Conservation (phyloP, 1,140 invertebrate genomes). For the Drosophila pseudoobscura region DNA sequence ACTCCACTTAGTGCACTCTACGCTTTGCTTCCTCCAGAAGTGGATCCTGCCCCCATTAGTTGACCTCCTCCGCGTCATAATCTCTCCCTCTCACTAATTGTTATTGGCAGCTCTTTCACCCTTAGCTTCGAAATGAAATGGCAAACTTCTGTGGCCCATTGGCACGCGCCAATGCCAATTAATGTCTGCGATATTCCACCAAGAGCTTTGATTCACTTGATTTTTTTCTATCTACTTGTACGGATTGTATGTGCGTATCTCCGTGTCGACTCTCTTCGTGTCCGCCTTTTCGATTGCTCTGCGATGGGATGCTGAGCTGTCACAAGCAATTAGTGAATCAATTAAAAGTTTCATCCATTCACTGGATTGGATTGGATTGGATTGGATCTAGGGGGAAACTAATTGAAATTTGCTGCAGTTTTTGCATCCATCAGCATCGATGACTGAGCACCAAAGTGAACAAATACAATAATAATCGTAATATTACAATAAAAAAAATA, state of each 20-base stretch:
- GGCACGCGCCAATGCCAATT: conserved; percentile 23
- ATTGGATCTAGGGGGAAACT: neutral
- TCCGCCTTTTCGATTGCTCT: too few species aligned
- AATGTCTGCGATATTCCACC: conserved; percentile 15
- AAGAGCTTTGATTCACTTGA: conserved; percentile 32
- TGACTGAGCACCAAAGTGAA: conserved; percentile 48
- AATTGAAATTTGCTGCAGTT: conserved; percentile 38
- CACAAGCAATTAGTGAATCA: conserved; percentile 45
- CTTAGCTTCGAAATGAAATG: neutral
- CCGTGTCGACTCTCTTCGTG: too few species aligned
- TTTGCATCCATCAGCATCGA: conserved; percentile 11
- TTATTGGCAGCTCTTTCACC: conserved; percentile 8
- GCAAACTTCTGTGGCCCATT: conserved; percentile 12
- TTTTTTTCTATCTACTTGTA: too few species aligned
- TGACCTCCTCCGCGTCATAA: neutral
- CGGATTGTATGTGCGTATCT: too few species aligned
- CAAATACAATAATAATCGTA: conserved; percentile 48
- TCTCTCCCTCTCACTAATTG: conserved; percentile 10
- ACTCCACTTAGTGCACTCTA: too few species aligned
- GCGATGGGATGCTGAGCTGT: conserved; percentile 4
- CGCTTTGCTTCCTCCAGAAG: too few species aligned
- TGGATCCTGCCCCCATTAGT: too few species aligned
- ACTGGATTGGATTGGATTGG: neutral
- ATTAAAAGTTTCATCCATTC: conserved; percentile 41
- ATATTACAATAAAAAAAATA: conserved; percentile 24